Evolutionary conservation across 2,113 vertebrate species (phyloP).

Genomic region (Ginglymostoma cirratum): DNA sequence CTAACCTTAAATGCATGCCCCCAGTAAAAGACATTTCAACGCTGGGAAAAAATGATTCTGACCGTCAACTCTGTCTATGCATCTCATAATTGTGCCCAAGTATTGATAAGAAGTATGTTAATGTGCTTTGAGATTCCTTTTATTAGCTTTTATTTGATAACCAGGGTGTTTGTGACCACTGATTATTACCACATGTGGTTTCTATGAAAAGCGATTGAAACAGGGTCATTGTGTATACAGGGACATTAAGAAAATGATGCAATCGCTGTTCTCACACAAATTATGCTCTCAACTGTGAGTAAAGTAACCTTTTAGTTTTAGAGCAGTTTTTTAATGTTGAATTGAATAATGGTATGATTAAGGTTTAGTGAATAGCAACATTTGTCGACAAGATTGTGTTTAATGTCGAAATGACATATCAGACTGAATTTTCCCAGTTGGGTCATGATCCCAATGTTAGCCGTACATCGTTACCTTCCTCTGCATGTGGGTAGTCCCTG

Average conservation of each 20-base stretch:
- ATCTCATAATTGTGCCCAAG: not conserved
- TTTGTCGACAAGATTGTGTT: not conserved
- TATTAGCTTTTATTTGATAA: not conserved
- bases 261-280: not conserved
- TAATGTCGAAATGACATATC: not conserved
- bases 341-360: not conserved
- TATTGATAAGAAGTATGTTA: not conserved
- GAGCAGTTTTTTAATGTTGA: not conserved
- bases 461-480: not conserved
- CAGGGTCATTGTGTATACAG: not conserved
- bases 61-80: no score
- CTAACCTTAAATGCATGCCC: no score
- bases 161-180: not conserved
- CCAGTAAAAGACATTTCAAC: no score
- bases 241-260: not conserved
- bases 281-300: not conserved
- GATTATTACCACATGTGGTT: not conserved
- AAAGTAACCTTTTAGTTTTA: not conserved
- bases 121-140: not conserved
- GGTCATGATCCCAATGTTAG: not conserved
- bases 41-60: no score
- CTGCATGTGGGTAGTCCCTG: not conserved
- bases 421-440: not conserved
- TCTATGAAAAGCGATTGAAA: not conserved
- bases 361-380: not conserved